Evolutionary conservation across 2,113 vertebrate species (phyloP).

Genomic region (Empidonax alnorum): DNA sequence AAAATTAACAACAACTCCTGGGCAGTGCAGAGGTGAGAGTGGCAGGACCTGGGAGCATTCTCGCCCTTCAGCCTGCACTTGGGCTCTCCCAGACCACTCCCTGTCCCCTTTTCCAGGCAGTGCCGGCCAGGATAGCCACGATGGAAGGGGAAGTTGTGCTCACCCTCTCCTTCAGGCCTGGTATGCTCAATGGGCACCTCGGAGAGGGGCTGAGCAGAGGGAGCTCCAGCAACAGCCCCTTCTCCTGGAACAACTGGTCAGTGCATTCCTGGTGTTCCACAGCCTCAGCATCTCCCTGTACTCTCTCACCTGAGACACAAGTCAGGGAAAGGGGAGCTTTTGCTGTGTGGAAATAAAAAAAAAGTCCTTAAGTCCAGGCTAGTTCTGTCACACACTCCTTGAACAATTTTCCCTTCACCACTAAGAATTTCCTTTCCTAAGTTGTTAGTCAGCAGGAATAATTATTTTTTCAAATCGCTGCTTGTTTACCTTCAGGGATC

Average conservation of each 20-base stretch:
- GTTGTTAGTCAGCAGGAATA: neutral
- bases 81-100: neutral
- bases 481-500: neutral
- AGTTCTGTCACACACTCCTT: neutral
- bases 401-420: neutral
- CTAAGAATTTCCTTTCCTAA: neutral
- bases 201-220: neutral
- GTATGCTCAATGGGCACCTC: neutral
- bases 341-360: neutral
- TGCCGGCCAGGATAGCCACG: accelerated
- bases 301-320: neutral
- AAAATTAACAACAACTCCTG: neutral
- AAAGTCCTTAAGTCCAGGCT: neutral
- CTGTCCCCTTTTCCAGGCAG: neutral
- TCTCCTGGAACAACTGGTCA: neutral
- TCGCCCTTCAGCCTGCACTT: neutral
- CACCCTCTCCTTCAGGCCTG: neutral
- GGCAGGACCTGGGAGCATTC: neutral
- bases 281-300: neutral
- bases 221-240: neutral
- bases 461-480: neutral
- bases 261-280: neutral
- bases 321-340: neutral
- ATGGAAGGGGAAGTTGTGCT: neutral
- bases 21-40: neutral